Evolutionary conservation across 2,888 invertebrate species (phyloP).

Genomic region (Hedychridium roseum): DNA sequence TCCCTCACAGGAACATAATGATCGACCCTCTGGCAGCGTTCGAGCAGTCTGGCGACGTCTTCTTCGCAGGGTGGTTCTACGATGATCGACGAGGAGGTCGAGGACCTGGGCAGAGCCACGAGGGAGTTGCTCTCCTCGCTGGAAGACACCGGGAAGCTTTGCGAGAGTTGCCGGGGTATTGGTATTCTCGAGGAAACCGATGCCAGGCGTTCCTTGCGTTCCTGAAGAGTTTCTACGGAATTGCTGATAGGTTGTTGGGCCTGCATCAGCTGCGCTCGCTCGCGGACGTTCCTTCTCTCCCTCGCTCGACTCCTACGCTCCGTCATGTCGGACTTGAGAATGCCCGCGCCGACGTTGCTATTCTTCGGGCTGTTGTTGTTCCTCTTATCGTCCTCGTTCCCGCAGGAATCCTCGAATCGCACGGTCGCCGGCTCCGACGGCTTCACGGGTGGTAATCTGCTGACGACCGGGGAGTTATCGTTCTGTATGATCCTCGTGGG

Average conservation of each 20-base stretch:
- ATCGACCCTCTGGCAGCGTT: slow-evolving; percentile 68
- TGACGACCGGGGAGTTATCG: slow-evolving; percentile 26
- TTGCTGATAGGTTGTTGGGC: slow-evolving; percentile 12
- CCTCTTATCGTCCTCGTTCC: slow-evolving; percentile 38
- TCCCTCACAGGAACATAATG: slow-evolving; percentile 77
- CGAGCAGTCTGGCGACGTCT: slow-evolving; percentile 65
- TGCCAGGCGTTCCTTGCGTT: slow-evolving; percentile 43
- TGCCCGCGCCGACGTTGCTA: slow-evolving; percentile 28
- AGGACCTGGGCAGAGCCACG: slow-evolving; percentile 14
- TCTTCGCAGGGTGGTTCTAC: slow-evolving; percentile 54
- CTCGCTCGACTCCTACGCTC: slow-evolving; percentile 56
- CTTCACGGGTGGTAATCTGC: slow-evolving; percentile 33
- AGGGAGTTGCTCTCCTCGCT: slow-evolving; percentile 11
- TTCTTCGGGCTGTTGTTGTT: slow-evolving; percentile 27
- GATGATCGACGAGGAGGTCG: slow-evolving; percentile 29
- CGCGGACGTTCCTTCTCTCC: slow-evolving; percentile 50
- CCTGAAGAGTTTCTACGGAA: slow-evolving; percentile 39
- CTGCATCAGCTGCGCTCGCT: slow-evolving; percentile 32
- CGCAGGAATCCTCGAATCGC: slow-evolving; percentile 38
- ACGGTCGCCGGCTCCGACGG: slow-evolving; percentile 29
- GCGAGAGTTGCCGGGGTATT: slow-evolving; percentile 27
- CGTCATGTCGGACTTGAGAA: slow-evolving; percentile 42
- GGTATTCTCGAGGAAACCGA: slow-evolving; percentile 42
- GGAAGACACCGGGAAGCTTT: too few relatives aligned
- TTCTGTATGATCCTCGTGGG: slow-evolving; percentile 13